These are phyloP conservation scores for Periophthalmodon schlosseri DNA, from an alignment of 2,113 vertebrate genomes.

Conservation along the genomic window DNA sequence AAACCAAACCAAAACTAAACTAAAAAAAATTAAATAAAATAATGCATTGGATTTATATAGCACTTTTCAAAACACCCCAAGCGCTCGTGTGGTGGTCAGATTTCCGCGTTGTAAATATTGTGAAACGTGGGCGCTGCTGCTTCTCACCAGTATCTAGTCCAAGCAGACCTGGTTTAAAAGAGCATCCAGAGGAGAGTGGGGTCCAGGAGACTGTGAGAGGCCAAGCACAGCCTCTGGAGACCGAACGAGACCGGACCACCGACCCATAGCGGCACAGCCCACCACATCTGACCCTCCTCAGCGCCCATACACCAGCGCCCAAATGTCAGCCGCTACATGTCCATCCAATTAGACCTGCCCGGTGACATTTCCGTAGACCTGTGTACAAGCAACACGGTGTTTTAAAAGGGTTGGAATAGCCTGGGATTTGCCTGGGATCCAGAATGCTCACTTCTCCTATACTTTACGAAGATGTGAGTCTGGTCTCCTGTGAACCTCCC, in stretches of 20 bases:
- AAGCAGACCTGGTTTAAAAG: constrained; percentile 19
- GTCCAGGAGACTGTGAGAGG: constrained; percentile 16
- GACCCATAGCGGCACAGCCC: constrained; percentile 9
- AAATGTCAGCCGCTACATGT: constrained; percentile 44
- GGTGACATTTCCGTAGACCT: background rate
- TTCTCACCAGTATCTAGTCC: background rate
- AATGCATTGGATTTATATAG: no score
- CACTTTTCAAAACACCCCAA: no score
- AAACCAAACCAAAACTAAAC: no score
- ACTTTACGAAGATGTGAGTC: no score
- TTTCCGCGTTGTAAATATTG: background rate
- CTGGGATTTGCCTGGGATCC: no score
- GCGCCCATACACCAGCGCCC: background rate
- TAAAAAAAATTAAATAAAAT: no score
- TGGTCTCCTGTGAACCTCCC: no score
- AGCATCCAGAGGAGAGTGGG: constrained; percentile 18
- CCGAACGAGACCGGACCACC: constrained; percentile 12
- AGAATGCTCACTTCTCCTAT: no score
- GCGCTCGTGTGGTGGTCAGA: background rate
- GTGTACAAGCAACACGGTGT: background rate
- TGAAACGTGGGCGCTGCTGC: background rate
- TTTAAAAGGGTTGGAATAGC: background rate
- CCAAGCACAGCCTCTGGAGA: constrained; percentile 19
- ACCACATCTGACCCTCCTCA: constrained; percentile 20
- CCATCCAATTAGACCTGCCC: background rate